Conservation (phyloP, 2,888 invertebrate genomes). For the Nomada ferruginata region DNA sequence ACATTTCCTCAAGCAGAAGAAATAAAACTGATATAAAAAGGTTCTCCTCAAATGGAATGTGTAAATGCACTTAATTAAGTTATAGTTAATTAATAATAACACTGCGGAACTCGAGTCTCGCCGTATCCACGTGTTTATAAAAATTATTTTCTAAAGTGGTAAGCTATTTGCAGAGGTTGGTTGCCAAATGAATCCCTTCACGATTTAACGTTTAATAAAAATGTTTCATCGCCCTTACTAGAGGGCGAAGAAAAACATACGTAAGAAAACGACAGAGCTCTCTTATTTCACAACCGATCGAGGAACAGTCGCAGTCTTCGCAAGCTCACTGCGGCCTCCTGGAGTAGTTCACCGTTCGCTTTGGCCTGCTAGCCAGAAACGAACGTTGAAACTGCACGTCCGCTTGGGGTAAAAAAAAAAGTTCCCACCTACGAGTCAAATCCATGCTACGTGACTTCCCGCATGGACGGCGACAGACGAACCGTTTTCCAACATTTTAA, state of each 20-base stretch:
- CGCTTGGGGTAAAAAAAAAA: constrained; percentile 68
- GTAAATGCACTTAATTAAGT: neutral
- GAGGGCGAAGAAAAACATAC: constrained; percentile 10
- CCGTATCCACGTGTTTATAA: no score
- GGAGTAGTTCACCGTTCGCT: constrained; percentile 49
- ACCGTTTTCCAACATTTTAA: constrained; percentile 65
- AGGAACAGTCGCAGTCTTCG: constrained; percentile 51
- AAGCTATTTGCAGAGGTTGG: no score
- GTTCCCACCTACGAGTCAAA: constrained; percentile 70
- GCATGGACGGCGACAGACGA: constrained; percentile 68
- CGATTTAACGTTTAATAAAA: constrained; percentile 12
- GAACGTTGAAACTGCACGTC: constrained; percentile 70
- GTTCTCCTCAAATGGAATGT: neutral
- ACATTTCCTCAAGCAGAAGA: neutral
- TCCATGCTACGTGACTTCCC: constrained; percentile 75
- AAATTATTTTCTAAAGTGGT: no score
- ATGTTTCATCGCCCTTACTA: constrained; percentile 20
- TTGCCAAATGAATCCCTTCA: no score
- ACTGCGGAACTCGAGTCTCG: no score
- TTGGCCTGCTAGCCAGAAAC: constrained; percentile 53
- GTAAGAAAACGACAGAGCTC: constrained; percentile 21
- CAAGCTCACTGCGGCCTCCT: constrained; percentile 52
- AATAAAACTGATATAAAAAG: neutral
- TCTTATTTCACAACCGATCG: constrained; percentile 48
- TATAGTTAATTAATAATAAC: no score